Conservation (phyloP, 2,113 vertebrate species). For the Tamias sibiricus region DNA sequence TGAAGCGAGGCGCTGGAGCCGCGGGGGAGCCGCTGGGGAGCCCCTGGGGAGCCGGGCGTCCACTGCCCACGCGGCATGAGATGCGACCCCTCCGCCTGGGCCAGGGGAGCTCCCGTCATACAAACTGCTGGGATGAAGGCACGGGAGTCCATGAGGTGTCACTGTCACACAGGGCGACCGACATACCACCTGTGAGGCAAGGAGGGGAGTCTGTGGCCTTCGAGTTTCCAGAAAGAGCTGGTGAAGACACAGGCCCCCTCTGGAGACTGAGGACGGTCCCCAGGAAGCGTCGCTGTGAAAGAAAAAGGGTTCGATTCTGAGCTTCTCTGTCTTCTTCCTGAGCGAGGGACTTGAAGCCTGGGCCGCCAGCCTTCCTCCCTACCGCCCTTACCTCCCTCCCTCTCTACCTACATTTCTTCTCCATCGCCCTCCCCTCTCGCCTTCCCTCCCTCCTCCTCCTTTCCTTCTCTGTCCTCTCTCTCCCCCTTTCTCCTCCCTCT, state of each 20-base stretch:
- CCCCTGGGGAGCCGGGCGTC: not conserved
- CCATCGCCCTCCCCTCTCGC: fast-evolving
- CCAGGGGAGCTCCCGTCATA: conserved; percentile 8
- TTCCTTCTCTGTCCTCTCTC: not conserved
- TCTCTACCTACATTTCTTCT: no score
- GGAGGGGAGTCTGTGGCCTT: not conserved
- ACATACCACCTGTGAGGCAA: not conserved
- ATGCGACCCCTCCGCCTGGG: conserved; percentile 35
- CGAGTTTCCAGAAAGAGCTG: conserved; percentile 28
- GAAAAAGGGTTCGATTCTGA: not conserved
- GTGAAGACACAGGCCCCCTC: not conserved
- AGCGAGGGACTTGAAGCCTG: not conserved
- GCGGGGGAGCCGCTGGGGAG: not conserved
- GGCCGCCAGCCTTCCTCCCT: not conserved
- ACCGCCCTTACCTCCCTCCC: no score
- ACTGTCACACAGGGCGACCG: conserved; percentile 43
- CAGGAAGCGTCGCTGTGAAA: conserved; percentile 7
- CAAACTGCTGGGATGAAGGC: conserved; percentile 37
- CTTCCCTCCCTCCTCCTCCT: not conserved
- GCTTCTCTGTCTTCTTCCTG: not conserved
- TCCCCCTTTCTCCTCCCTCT: not conserved
- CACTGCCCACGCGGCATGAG: not conserved
- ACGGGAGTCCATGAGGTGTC: conserved; percentile 56
- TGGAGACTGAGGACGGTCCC: not conserved
- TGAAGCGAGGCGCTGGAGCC: not conserved